Evolutionary conservation across 2,797 vertebrate species (phyloP).

Genomic region (Clarias platycephalus): DNA sequence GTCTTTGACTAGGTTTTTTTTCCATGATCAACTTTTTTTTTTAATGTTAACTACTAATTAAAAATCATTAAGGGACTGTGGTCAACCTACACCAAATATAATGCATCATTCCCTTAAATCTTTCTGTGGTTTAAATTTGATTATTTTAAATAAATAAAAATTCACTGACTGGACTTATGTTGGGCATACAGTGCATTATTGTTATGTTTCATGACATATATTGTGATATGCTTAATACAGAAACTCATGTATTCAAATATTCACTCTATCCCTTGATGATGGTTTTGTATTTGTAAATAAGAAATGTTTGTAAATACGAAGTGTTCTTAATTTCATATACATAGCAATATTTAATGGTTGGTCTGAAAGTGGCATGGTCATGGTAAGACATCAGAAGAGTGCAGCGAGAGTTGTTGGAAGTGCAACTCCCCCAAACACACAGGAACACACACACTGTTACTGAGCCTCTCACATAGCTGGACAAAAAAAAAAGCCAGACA

Average conservation of each 20-base stretch:
- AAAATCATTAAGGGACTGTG: not conserved
- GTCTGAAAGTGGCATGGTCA: not conserved
- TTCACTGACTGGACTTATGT: conserved; percentile 35
- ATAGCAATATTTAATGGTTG: conserved; percentile 50
- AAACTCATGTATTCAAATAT: conserved; percentile 44
- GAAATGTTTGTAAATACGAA: conserved; percentile 55
- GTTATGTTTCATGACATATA: conserved; percentile 47
- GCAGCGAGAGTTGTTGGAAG: conserved; percentile 12
- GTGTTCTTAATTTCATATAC: conserved; percentile 44
- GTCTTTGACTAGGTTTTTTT: not conserved
- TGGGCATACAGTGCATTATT: conserved; percentile 58
- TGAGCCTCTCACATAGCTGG: conserved; percentile 17
- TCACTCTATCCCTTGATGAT: conserved; percentile 38
- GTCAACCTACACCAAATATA: conserved; percentile 12
- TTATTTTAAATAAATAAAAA: conserved; percentile 46
- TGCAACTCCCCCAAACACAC: not conserved
- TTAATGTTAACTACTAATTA: not conserved
- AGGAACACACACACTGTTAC: not conserved
- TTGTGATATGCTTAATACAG: conserved; percentile 30
- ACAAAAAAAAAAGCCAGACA: conserved; percentile 19
- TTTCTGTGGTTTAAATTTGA: conserved; percentile 47
- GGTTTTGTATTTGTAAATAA: conserved; percentile 56
- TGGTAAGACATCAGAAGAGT: conserved; percentile 20
- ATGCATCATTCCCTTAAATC: conserved; percentile 40
- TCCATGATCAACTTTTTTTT: not conserved